These are phyloP conservation scores for Naso thynnoides DNA, from an alignment of 2,797 vertebrate genomes.

Conservation along the genomic window DNA sequence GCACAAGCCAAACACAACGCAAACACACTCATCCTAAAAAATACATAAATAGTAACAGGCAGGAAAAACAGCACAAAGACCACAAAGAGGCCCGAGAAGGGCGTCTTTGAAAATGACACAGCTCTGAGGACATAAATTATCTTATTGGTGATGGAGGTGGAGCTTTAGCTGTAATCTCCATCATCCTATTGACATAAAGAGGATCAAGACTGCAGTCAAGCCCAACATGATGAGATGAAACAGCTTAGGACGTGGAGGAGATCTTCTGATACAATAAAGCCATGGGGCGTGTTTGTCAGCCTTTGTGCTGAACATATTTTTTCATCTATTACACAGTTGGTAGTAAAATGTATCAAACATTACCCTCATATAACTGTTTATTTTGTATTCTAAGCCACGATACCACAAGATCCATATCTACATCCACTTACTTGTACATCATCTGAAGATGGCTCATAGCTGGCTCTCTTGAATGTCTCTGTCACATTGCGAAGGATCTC, in stretches of 20 bases:
- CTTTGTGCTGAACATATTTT: conserved; percentile 46
- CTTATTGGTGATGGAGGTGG: conserved; percentile 73
- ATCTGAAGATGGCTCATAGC: conserved; percentile 96
- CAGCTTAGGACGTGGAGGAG: conserved; percentile 60
- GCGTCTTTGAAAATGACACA: conserved; percentile 64
- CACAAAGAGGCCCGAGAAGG: conserved; percentile 42
- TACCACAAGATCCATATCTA: not conserved
- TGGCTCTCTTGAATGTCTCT: conserved; percentile 97
- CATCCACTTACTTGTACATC: conserved; percentile 93
- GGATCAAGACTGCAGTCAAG: conserved; percentile 76
- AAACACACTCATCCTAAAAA: not conserved
- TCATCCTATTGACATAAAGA: conserved; percentile 81
- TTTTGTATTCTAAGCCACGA: not conserved
- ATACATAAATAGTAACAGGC: conserved; percentile 20
- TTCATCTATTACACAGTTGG: not conserved
- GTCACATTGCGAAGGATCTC: conserved; percentile 99
- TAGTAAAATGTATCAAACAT: not conserved
- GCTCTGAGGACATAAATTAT: conserved; percentile 74
- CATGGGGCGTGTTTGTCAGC: conserved; percentile 34
- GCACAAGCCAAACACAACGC: conserved; percentile 14
- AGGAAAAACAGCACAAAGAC: conserved; percentile 10
- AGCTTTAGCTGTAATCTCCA: conserved; percentile 77
- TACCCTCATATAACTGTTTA: not conserved
- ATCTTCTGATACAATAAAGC: conserved; percentile 68
- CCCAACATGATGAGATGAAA: conserved; percentile 74